Base-by-base conservation (phyloP, 2,888 invertebrate genomes). In the Harpalus rubripes region DNA sequence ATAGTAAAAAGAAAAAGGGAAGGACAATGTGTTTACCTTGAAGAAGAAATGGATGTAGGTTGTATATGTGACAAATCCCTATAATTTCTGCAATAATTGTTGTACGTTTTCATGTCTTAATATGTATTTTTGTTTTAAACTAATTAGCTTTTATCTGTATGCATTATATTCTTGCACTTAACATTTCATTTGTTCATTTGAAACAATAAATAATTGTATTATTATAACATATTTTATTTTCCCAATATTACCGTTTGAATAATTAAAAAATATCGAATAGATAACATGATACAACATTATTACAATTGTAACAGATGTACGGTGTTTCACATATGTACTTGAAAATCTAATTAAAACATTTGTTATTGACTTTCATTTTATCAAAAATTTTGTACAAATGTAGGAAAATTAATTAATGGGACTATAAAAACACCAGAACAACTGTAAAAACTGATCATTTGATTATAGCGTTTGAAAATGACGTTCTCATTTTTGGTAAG, bases 371-470 rank as follows among this genome's bases (percentile, higher is more conserved):
- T 22, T 5, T 3, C 7, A 26, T 63, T 63, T 63, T 63, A 63
- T 63, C 26, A 22, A 5, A 22, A 63, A 18, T 63, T 0, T 10
- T 63, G 18, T 63, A 22, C 12, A 63, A 8, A 12, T 18, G 2
- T 1, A 22, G 63, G 7, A 18, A 74, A 16, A 74, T 44, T 74
- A 74, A 74, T 74, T 10, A 74, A 74, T 74, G 52, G 44, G 12
- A 7, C 44, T 74, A 74, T 74, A 74, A 74, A 74, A 44, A 74
- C 72, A 74, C 7, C 41, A 44, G 16, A 44, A 74, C 7, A 39
- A 16, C 12, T 44, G 18, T 16, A 15, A 18, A 22, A n/a, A 1
- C 16, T 16, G 72, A 44, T 41, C 72, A 74, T 74, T 74, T 74
- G 72, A 12, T 44, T 10, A 16, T 15, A 10, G 39, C 5, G 15